Base-by-base conservation (phyloP, 2,113 vertebrate species). In the Argyrosomus japonicus region DNA sequence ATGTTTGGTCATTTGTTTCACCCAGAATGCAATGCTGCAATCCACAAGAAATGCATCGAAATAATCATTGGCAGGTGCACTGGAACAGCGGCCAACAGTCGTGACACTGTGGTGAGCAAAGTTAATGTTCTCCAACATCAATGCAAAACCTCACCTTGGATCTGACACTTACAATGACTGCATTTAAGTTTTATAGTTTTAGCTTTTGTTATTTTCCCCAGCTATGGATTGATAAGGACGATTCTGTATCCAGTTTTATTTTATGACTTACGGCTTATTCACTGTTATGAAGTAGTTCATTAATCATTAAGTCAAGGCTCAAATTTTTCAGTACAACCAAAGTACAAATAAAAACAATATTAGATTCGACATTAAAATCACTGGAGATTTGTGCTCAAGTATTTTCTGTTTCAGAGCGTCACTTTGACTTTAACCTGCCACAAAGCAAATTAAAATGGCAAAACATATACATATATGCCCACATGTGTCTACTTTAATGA, bases 21-120 rank as follows among this genome's bases (percentile, higher is more conserved):
- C 91, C 89, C 95, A 99, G 98, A 99, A 95, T 99, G 98, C 94
- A 99, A 99, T 25, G 98, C 97, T 47, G 98, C 98, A 84, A 99
- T 99, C 91, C 98, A 99, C 92, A 99, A 98, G 95, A 99, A 97
- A 94, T 99, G 98, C 90, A 97, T 97, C 7, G 98, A 99, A 84
- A 97, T 95, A 94, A 98, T 99, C 92, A 98, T 99, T 62, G 97
- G 96, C 91, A 96, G 95, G 86, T 99, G 97, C 91, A 99, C 98
- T 0, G 97, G 97, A 82, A 98, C 98, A 0, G 98, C 98, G 0
- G 76, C 97, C 83, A 98, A 99, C 94, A 99, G 98, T 92, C 96
- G 97, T 58, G 97, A 99, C 75, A 99, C 98, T 51, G 89, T 98
- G 96, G 98, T 99, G 94, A 95, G 96, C 15, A 40, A 53, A 77